Evolutionary conservation across 1,140 invertebrate genomes (phyloP).

Genomic region (Bombus ignitus): DNA sequence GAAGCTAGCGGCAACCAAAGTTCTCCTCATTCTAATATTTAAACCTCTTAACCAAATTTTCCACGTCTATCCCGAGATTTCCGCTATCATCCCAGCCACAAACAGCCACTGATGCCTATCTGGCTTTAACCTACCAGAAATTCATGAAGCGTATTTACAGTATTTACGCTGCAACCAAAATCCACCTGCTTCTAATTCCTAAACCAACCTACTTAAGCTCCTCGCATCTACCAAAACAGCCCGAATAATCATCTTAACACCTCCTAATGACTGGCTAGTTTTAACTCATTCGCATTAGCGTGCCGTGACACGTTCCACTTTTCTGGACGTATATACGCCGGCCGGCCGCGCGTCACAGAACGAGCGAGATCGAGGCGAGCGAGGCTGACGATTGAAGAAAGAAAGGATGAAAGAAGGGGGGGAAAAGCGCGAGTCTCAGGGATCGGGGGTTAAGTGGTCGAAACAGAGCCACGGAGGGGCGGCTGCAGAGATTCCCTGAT

Average conservation of each 20-base stretch:
- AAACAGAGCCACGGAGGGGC: conserved; percentile 9
- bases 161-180: not conserved
- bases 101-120: too few species aligned
- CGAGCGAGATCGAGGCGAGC: not conserved
- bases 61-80: too few species aligned
- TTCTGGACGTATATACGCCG: conserved; percentile 36
- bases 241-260: conserved; percentile 1
- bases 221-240: not conserved
- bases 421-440: not conserved
- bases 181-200: not conserved
- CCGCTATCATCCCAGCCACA: too few species aligned
- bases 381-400: conserved; percentile 11
- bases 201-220: not conserved
- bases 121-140: too few species aligned
- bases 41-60: not conserved
- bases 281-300: not conserved
- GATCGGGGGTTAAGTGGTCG: conserved; percentile 14
- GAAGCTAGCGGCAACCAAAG: not conserved
- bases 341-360: conserved; percentile 5
- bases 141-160: too few species aligned
- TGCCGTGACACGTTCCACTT: conserved; percentile 46
- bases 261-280: not conserved
- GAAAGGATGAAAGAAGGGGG: not conserved
- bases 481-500: conserved; percentile 26
- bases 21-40: not conserved